Conservation (phyloP, 1,140 invertebrate species). For the Riptortus pedestris region DNA sequence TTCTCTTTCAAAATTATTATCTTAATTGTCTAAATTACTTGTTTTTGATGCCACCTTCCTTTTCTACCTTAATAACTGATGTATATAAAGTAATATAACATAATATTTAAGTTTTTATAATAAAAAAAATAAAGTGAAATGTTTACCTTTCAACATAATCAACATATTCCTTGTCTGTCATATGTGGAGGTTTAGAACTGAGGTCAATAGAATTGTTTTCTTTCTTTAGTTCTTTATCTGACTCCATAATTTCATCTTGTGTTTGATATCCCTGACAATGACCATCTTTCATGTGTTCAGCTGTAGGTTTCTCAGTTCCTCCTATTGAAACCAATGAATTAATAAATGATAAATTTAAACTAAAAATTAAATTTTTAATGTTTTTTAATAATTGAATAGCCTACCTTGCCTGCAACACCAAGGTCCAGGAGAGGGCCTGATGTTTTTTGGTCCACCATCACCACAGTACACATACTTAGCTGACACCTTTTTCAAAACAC, state of each 20-base stretch:
- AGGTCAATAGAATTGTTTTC: slow-evolving; percentile 7
- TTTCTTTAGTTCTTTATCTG: slow-evolving; percentile 35
- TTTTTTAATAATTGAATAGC: too few relatives aligned
- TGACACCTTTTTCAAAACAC: slow-evolving; percentile 23
- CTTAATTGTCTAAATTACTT: too few relatives aligned
- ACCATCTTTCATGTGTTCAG: slow-evolving; percentile 59
- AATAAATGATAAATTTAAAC: neutral
- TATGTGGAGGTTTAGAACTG: slow-evolving; percentile 20
- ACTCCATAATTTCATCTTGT: slow-evolving; percentile 53
- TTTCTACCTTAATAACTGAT: too few relatives aligned
- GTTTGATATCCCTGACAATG: slow-evolving; percentile 58
- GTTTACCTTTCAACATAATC: slow-evolving; percentile 27
- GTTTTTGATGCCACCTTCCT: too few relatives aligned
- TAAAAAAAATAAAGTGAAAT: neutral
- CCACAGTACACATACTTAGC: slow-evolving; percentile 48
- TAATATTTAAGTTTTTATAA: neutral
- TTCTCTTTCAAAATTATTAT: too few relatives aligned
- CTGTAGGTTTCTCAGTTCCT: slow-evolving; percentile 53
- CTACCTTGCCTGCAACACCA: slow-evolving; percentile 55
- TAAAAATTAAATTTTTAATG: too few relatives aligned
- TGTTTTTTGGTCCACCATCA: slow-evolving; percentile 50
- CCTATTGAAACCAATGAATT: neutral
- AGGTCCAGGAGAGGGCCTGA: slow-evolving; percentile 48
- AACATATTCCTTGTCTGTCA: slow-evolving; percentile 25
- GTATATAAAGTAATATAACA: neutral